Base-by-base conservation (phyloP, 2,888 invertebrate species). In the Xestobium rufovillosum region DNA sequence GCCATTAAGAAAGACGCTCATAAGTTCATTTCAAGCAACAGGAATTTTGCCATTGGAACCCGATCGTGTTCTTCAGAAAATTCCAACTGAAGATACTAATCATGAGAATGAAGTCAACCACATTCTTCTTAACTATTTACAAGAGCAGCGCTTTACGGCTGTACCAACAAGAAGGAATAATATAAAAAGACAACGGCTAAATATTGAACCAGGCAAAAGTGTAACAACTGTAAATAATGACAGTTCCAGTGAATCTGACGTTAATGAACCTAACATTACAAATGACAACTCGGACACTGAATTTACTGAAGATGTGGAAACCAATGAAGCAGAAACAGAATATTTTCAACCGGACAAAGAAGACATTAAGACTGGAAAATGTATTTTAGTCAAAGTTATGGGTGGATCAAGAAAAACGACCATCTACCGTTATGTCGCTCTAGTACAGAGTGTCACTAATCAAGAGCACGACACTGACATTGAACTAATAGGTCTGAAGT, bases 1-100 rank as follows among this genome's bases (percentile, higher is more conserved):
- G n/a, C n/a, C n/a, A n/a, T n/a, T n/a, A n/a, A n/a, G n/a, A n/a
- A n/a, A n/a, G n/a, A n/a, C n/a, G n/a, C 13, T 46, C 3, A 38
- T 34, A 6, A 39, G 28, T 15, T 41, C 34, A 29, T 45, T 46
- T 43, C 26, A 41, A 45, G 44, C 44, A 14, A 45, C 46, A 19
- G 42, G 36, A 31, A 42, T 46, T 25, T 31, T 37, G 8, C 39
- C 39, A 15, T 25, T 35, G 9, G 31, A 43, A 36, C 43, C 43
- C 15, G 45, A 45, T 14, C 36, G 41, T 36, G 45, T 44, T 33
- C 33, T 45, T 17, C n/a, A n/a, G n/a, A n/a, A n/a, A n/a, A n/a
- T n/a, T n/a, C n/a, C n/a, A n/a, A n/a, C n/a, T n/a, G n/a, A n/a
- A n/a, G n/a, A n/a, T n/a, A n/a, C n/a, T n/a, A n/a, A n/a, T n/a